These are phyloP conservation scores for Deilephila porcellus DNA, from an alignment of 2,888 invertebrate genomes.

Conservation along the genomic window DNA sequence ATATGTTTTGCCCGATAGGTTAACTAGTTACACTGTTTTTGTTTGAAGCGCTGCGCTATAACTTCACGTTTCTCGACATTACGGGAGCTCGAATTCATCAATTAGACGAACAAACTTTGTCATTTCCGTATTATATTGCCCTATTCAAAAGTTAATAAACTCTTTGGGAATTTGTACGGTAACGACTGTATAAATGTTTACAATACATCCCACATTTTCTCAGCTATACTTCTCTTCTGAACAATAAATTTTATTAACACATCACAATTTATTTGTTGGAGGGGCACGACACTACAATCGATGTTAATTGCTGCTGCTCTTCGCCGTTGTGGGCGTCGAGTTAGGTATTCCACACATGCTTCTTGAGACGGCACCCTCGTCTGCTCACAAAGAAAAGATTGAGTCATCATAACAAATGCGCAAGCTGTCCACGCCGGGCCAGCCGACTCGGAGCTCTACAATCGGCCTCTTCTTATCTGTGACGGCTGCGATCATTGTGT, in stretches of 20 bases:
- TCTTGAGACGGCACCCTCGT: conserved; percentile 61
- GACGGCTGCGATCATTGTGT: conserved; percentile 79
- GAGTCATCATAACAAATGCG: conserved; percentile 84
- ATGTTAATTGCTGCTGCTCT: conserved; percentile 80
- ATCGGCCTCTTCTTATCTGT: conserved; percentile 79
- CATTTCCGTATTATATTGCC: conserved; percentile 60
- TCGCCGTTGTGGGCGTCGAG: conserved; percentile 67
- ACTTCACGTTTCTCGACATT: conserved; percentile 10
- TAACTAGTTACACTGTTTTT: conserved; percentile 34
- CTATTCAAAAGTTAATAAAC: conserved; percentile 59
- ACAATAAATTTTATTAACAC: conserved; percentile 81
- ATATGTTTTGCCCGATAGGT: conserved; percentile 43
- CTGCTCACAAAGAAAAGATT: conserved; percentile 78
- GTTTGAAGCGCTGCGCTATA: conserved; percentile 1
- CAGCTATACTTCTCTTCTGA: conserved; percentile 70
- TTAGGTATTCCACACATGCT: conserved; percentile 57
- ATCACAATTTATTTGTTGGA: conserved; percentile 71
- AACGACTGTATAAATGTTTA: conserved; percentile 65
- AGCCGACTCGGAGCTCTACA: conserved; percentile 68
- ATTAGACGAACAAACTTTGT: conserved; percentile 54
- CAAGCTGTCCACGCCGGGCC: conserved; percentile 66
- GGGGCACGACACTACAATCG: conserved; percentile 69
- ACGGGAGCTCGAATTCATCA: conserved; percentile 31
- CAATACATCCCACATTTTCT: conserved; percentile 67
- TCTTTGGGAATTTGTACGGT: conserved; percentile 57